A percentile compares a stretch with the other conserved stretches of the same genome.
Conservation (phyloP, 2,113 vertebrate genomes). For the Mus pahari region DNA sequence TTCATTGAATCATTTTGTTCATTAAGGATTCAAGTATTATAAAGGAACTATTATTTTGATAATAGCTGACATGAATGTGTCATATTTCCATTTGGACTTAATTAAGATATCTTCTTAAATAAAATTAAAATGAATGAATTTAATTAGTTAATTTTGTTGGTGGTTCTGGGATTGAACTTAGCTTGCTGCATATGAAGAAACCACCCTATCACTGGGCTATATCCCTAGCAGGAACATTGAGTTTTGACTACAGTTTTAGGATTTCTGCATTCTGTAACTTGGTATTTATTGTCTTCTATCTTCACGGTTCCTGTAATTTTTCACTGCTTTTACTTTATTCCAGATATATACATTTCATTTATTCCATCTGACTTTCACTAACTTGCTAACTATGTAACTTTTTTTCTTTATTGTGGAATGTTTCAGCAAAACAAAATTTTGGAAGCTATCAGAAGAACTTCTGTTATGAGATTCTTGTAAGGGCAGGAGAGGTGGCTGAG, state of each 20-base stretch:
- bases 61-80: not conserved
- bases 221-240: not conserved
- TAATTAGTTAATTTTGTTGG: too few relatives aligned
- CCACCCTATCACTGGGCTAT: too few relatives aligned
- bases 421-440: not conserved
- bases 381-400: not conserved
- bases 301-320: not conserved
- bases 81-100: not conserved
- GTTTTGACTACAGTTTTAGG: not conserved
- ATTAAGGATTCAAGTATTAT: slow-evolving; percentile 20
- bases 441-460: not conserved
- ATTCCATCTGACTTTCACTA: not conserved
- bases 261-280: slow-evolving; percentile 1
- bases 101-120: slow-evolving; percentile 22
- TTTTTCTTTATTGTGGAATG: not conserved
- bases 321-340: slow-evolving; percentile 6
- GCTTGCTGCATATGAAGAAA: not conserved
- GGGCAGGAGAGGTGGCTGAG: too few relatives aligned
- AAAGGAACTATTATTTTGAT: slow-evolving; percentile 30
- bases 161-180: not conserved
- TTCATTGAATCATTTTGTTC: not conserved
- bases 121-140: slow-evolving; percentile 29
- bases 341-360: not conserved
- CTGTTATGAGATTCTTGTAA: not conserved
- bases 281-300: not conserved